These are phyloP conservation scores for Neosilurus hyrtlii DNA, from an alignment of 2,797 vertebrate genomes.

Conservation along the genomic window DNA sequence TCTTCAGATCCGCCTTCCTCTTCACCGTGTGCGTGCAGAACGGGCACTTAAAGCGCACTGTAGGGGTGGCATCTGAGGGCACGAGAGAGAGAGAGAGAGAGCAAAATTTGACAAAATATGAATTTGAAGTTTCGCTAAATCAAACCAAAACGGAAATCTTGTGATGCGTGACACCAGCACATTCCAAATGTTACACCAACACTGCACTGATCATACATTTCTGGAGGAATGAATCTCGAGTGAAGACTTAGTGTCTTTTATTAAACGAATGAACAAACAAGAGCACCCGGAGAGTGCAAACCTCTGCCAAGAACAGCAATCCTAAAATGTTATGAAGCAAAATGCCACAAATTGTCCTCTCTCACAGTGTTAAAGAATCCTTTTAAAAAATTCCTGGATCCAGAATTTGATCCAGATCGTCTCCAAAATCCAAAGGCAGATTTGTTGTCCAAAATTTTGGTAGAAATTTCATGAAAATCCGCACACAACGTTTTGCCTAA, in stretches of 20 bases:
- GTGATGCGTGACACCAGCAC: neutral
- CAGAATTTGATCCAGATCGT: too few species aligned
- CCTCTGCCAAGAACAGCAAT: too few species aligned
- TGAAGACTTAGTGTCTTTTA: neutral
- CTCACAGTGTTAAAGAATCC: too few species aligned
- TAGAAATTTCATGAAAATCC: too few species aligned
- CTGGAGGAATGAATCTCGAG: neutral
- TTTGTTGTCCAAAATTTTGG: too few species aligned
- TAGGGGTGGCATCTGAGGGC: constrained; percentile 81
- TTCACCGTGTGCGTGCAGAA: constrained; percentile 97
- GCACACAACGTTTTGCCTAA: too few species aligned
- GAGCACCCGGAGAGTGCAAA: too few species aligned
- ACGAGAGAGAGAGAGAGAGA: constrained; percentile 47
- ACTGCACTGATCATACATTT: neutral
- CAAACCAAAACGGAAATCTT: neutral
- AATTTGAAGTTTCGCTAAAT: neutral
- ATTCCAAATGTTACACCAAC: neutral
- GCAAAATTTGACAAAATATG: neutral
- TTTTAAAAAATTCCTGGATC: too few species aligned
- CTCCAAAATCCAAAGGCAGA: too few species aligned
- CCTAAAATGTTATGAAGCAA: too few species aligned
- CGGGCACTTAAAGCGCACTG: constrained; percentile 94
- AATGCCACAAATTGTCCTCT: too few species aligned
- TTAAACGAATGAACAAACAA: neutral
- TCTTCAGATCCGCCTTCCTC: constrained; percentile 94